Conservation (phyloP, 2,888 invertebrate genomes). For the Dromius quadrimaculatus region DNA sequence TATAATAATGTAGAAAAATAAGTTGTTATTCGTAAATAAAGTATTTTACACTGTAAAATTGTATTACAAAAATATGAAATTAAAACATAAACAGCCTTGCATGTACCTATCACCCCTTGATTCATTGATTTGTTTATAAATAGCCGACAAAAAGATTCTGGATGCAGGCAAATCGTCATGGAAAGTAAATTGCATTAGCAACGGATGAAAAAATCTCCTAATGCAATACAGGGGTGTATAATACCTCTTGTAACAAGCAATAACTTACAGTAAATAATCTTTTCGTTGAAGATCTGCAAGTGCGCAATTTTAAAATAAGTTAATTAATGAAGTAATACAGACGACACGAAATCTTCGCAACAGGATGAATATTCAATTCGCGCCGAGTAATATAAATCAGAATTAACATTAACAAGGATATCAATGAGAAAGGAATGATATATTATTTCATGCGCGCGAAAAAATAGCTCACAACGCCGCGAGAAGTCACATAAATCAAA, state of each 20-base stretch:
- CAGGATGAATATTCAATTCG: conserved; percentile 51
- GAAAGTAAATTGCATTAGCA: background rate
- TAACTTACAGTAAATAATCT: background rate
- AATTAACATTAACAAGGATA: conserved; percentile 52
- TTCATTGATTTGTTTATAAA: conserved; percentile 5
- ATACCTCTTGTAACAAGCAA: background rate
- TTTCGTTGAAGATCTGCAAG: background rate
- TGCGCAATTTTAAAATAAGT: conserved; percentile 36
- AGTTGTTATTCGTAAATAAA: too few relatives aligned
- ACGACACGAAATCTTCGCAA: conserved; percentile 47
- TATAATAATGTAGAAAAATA: too few relatives aligned
- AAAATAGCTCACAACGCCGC: conserved; percentile 36
- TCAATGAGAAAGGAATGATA: conserved; percentile 48
- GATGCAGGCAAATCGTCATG: conserved; percentile 5
- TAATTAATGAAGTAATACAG: conserved; percentile 50
- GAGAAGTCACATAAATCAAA: conserved; percentile 14
- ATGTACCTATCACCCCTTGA: background rate
- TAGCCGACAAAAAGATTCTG: background rate
- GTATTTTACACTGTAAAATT: too few relatives aligned
- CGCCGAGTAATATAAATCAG: conserved; percentile 50
- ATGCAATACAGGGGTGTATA: background rate
- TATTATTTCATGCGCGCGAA: conserved; percentile 32
- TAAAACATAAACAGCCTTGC: conserved; percentile 3
- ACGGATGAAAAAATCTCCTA: background rate
- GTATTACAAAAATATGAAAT: background rate